Conservation (phyloP, 2,113 vertebrate genomes). For the Salvelinus alpinus region DNA sequence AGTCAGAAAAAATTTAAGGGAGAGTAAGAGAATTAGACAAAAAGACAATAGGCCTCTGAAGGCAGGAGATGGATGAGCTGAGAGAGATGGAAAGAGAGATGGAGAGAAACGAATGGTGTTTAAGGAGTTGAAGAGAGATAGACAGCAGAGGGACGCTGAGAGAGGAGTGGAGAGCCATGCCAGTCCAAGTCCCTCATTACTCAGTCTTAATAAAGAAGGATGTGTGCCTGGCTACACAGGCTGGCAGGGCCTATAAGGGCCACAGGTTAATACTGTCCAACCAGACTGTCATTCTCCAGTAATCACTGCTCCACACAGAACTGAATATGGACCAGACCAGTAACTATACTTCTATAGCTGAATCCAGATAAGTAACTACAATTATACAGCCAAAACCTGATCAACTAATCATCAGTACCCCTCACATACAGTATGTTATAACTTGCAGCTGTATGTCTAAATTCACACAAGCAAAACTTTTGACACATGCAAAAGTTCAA, state of each 20-base stretch:
- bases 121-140: not conserved
- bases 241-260: not conserved
- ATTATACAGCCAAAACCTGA: too few relatives aligned
- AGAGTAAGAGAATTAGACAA: not conserved
- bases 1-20: not conserved
- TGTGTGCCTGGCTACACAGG: conserved; percentile 43
- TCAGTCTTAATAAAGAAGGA: conserved; percentile 68
- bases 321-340: not conserved
- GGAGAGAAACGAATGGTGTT: not conserved
- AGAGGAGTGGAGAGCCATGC: conserved; percentile 14
- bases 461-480: too few relatives aligned
- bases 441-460: too few relatives aligned
- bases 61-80: not conserved
- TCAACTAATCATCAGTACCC: too few relatives aligned
- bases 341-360: not conserved
- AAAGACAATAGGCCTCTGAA: not conserved
- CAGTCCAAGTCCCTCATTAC: conserved; percentile 43
- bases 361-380: too few relatives aligned
- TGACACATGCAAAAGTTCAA: too few relatives aligned
- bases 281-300: conserved; percentile 1
- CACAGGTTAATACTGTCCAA: conserved; percentile 7
- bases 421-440: too few relatives aligned
- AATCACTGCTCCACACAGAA: conserved; percentile 7
- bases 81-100: not conserved
- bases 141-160: not conserved